A percentile compares a stretch with the other conserved stretches of the same genome.
These are phyloP conservation scores for Muscina levida DNA, from an alignment of 2,888 invertebrate species.

Conservation along the genomic window DNA sequence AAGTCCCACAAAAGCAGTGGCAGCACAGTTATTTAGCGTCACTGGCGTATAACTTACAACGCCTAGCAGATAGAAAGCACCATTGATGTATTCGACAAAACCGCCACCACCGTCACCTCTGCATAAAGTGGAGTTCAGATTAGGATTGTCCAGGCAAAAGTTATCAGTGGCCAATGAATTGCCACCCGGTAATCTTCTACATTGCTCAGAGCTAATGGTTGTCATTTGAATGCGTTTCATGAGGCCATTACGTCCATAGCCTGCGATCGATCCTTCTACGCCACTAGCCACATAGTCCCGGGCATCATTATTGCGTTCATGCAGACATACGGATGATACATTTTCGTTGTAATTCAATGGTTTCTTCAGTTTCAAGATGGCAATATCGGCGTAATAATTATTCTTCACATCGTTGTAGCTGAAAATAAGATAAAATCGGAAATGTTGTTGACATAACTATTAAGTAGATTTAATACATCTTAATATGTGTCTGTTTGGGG, in stretches of 20 bases:
- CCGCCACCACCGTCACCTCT: constrained; percentile 74
- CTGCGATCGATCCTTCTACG: constrained; percentile 16
- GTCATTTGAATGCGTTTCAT: constrained; percentile 45
- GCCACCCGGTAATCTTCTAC: constrained; percentile 21
- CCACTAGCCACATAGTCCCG: background rate
- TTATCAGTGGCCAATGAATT: constrained; percentile 72
- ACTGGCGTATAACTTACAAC: constrained; percentile 68
- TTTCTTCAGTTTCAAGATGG: constrained; percentile 40
- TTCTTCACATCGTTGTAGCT: constrained; percentile 36
- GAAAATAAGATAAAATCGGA: too few relatives aligned
- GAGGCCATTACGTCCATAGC: constrained; percentile 18
- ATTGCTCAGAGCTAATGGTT: constrained; percentile 20
- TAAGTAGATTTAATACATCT: too few relatives aligned
- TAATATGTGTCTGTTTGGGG: too few relatives aligned
- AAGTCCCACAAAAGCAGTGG: constrained; percentile 32
- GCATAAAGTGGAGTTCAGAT: constrained; percentile 66
- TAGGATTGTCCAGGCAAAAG: constrained; percentile 73
- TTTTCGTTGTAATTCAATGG: constrained; percentile 38
- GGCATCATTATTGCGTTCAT: background rate
- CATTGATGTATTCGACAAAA: constrained; percentile 55
- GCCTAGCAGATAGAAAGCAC: constrained; percentile 70
- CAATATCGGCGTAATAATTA: constrained; percentile 41
- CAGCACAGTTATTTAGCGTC: constrained; percentile 41
- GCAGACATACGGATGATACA: constrained; percentile 51
- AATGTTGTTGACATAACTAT: too few relatives aligned